Evolutionary conservation across 2,113 vertebrate species (phyloP), one percentile per base, ranked within the genome.

Genomic region (Apteryx owenii): DNA sequence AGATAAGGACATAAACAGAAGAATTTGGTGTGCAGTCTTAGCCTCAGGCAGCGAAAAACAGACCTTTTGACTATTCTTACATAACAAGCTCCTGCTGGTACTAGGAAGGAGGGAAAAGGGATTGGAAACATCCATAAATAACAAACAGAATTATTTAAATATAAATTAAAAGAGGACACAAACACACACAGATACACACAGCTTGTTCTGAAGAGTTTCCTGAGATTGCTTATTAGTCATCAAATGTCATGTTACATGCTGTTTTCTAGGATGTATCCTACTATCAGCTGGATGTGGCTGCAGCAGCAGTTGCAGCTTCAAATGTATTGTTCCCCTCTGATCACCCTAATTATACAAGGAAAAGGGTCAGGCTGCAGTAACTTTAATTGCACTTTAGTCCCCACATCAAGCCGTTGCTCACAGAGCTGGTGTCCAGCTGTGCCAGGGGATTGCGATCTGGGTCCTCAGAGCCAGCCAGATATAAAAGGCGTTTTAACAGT

Each of bases 251-350:
- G 2, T 72, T n/a, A 36, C 65, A 36, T 0, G 26, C 84, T 94
- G 84, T 95, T 94, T 86, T 91, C 69, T 54, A 69, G 68, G 93
- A 96, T 38, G 54, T 80, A 54, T 25, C 53, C 44, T 90, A 72
- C 86, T 83, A 76, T 80, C 94, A 87, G 85, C 81, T 95, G 79
- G 72, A 90, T 79, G 65, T 40, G 53, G 12, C 62, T 91, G 54
- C 42, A 89, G 71, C 90, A 90, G 78, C 81, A 86, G 25, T 84
- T 58, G 54, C 64, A 48, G 53, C 83, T 86, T 79, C n/a, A 29
- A 62, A 51, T 78, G 28, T 58, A 79, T 90, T 75, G 58, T 31
- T 91, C 50, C 66, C 50, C 88, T 89, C 29, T 81, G 80, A 48
- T 88, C 75, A 51, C 71, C 75, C 20, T 96, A 79, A 92, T 96